phyloP scores from a whole-genome alignment of 2,888 invertebrate genomes.

The Hypolimnas misippus region DNA sequence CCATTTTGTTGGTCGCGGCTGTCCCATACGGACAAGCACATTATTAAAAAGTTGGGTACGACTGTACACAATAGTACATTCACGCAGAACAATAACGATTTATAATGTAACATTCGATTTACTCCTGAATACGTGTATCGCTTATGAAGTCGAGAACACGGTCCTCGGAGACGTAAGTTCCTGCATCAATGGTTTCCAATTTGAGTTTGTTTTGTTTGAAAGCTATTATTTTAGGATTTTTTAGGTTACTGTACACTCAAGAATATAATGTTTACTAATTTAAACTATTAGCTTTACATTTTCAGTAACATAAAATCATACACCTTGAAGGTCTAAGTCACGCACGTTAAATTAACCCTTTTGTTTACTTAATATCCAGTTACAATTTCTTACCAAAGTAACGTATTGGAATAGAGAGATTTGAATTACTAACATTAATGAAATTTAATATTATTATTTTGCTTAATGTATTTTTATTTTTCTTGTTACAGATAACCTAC shows the following conservation, averaged over 20 bases:
- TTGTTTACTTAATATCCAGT: slow-evolving; percentile 14
- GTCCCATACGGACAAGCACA: slow-evolving; percentile 21
- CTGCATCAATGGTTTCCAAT: slow-evolving; percentile 38
- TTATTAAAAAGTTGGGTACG: slow-evolving; percentile 34
- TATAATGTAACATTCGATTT: slow-evolving; percentile 38
- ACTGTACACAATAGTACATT: slow-evolving; percentile 24
- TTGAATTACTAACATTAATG: too few relatives aligned
- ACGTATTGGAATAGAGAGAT: too few relatives aligned
- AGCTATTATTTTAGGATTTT: slow-evolving; percentile 28
- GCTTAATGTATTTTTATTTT: slow-evolving; percentile 11
- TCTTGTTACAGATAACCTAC: slow-evolving; percentile 45
- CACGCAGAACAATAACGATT: slow-evolving; percentile 36
- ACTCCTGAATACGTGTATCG: slow-evolving; percentile 31
- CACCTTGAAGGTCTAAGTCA: too few relatives aligned
- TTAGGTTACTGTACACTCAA: slow-evolving; percentile 9
- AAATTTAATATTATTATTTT: too few relatives aligned
- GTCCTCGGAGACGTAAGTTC: slow-evolving; percentile 37
- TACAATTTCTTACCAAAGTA: too few relatives aligned
- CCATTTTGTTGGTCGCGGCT: slow-evolving; percentile 22
- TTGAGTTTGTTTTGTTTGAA: slow-evolving; percentile 34
- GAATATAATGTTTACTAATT: too few relatives aligned
- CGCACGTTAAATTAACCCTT: too few relatives aligned
- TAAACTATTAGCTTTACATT: too few relatives aligned
- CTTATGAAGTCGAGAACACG: slow-evolving; percentile 23
- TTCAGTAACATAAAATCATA: too few relatives aligned